These are phyloP conservation scores for Cyprinodon diabolis DNA, from an alignment of 2,797 vertebrate species.

Conservation along the genomic window DNA sequence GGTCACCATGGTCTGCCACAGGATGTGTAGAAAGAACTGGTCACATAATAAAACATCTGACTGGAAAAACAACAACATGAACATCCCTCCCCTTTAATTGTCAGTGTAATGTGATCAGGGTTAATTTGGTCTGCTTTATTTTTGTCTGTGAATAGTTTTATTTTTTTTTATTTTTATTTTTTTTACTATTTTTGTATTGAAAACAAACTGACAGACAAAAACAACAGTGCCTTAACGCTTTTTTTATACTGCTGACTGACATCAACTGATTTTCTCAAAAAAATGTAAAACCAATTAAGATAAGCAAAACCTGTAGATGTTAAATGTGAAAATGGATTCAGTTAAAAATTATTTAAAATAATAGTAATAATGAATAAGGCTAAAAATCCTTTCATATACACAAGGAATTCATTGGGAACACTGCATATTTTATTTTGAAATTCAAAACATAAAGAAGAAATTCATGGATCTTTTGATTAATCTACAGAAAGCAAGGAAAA, in stretches of 20 bases:
- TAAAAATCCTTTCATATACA: background rate
- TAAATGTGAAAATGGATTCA: background rate
- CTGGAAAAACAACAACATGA: constrained; percentile 36
- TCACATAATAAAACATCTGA: constrained; percentile 38
- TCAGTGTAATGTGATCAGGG: constrained; percentile 32
- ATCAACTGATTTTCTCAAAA: background rate
- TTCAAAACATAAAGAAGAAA: background rate
- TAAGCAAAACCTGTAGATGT: background rate
- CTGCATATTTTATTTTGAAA: background rate
- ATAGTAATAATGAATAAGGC: background rate
- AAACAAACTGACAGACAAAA: background rate
- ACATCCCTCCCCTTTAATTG: constrained; percentile 34
- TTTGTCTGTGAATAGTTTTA: constrained; percentile 8
- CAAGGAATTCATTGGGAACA: background rate
- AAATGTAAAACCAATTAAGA: background rate
- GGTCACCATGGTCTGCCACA: constrained; percentile 62
- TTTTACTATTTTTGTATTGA: background rate
- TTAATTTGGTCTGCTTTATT: constrained; percentile 14
- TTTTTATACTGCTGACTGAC: background rate
- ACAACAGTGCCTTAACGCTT: background rate
- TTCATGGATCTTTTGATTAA: background rate
- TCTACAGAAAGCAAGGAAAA: background rate
- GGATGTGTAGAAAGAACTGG: constrained; percentile 18
- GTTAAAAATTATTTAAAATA: too few relatives aligned
- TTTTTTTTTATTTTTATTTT: background rate